Conservation (phyloP, 2,113 vertebrate species). For the Carassius carassius region DNA sequence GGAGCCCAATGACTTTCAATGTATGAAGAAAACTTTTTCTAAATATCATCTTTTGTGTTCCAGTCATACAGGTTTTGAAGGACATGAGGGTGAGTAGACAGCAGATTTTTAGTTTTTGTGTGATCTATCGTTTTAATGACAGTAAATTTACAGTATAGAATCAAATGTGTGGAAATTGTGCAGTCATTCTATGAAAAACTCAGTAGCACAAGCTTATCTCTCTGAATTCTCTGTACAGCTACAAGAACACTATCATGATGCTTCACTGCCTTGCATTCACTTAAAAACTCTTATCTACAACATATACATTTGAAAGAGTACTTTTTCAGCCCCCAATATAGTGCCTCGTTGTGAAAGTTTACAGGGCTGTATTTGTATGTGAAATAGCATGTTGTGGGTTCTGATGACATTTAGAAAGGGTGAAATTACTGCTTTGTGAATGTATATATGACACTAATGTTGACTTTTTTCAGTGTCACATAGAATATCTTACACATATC, state of each 20-base stretch:
- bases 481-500: conserved; percentile 59
- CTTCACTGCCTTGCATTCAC: conserved; percentile 42
- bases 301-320: conserved; percentile 7
- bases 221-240: neutral
- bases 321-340: conserved; percentile 27
- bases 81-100: neutral
- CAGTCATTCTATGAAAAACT: neutral
- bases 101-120: neutral
- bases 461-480: conserved; percentile 52
- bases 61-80: neutral
- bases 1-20: neutral
- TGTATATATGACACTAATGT: conserved; percentile 70
- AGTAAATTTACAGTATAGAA: neutral
- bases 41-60: neutral
- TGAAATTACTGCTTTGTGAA: conserved; percentile 54
- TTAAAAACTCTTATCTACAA: conserved; percentile 14
- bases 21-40: neutral
- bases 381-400: conserved; percentile 48
- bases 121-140: neutral
- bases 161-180: conserved; percentile 3
- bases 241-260: conserved; percentile 12
- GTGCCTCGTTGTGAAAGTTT: conserved; percentile 54
- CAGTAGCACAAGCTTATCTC: conserved; percentile 9
- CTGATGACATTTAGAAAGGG: conserved; percentile 15
- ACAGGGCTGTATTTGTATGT: conserved; percentile 48